Conservation (phyloP, 2,113 vertebrate genomes). For the Corythoichthys intestinalis region DNA sequence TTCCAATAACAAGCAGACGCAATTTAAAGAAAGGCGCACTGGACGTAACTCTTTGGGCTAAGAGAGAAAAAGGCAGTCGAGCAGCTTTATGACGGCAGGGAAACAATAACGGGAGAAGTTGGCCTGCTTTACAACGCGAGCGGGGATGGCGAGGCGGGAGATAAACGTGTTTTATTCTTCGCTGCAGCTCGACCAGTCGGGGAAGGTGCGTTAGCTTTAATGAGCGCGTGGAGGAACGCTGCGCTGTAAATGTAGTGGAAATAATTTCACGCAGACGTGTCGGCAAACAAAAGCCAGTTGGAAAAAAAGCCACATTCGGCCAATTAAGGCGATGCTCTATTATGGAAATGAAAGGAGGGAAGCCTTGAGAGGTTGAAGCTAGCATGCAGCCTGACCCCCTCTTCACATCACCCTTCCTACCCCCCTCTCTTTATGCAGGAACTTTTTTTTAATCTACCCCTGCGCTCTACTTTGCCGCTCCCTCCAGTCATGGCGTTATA, state of each 20-base stretch:
- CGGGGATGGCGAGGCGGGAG: conserved; percentile 47
- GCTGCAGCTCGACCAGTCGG: conserved; percentile 12
- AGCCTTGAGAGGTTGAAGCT: conserved; percentile 28
- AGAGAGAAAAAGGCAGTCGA: conserved; percentile 23
- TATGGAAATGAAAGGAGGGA: conserved; percentile 60
- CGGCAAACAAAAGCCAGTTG: conserved; percentile 64
- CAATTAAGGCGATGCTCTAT: conserved; percentile 70
- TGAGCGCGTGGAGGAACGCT: conserved; percentile 49
- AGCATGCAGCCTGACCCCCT: conserved; percentile 25
- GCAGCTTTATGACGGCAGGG: conserved; percentile 56
- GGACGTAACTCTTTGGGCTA: conserved; percentile 49
- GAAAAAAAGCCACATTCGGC: conserved; percentile 40
- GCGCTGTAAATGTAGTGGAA: conserved; percentile 63
- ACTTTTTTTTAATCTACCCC: conserved; percentile 65
- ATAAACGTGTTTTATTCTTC: conserved; percentile 56
- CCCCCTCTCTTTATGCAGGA: conserved; percentile 50
- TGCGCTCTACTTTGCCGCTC: conserved; percentile 63
- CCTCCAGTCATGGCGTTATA: conserved; percentile 66
- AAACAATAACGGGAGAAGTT: conserved; percentile 67
- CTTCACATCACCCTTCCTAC: not conserved
- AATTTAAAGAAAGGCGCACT: conserved; percentile 57
- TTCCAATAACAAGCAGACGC: conserved; percentile 70
- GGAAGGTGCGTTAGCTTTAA: conserved; percentile 41
- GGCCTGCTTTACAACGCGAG: conserved; percentile 55
- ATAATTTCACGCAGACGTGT: conserved; percentile 64